phyloP scores from a whole-genome alignment of 2,113 vertebrate species.

The Sinocyclocheilus grahami region DNA sequence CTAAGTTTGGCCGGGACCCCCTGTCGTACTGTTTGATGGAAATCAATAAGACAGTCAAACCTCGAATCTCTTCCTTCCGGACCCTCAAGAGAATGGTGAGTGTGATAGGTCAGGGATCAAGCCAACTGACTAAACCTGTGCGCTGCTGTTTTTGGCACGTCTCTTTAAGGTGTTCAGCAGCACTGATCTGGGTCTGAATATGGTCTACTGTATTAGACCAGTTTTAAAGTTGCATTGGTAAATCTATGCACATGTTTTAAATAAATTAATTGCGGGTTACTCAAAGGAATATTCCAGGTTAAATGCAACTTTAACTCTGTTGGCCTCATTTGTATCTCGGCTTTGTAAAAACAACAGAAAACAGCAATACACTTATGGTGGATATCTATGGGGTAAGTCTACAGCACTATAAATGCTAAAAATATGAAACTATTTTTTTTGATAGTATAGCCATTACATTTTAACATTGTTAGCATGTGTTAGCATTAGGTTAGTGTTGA shows the following conservation, averaged over 20 bases:
- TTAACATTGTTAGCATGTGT: neutral
- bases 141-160: neutral
- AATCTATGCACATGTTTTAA: neutral
- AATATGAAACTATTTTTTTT: neutral
- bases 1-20: slow-evolving; percentile 88
- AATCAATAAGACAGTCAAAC: slow-evolving; percentile 96
- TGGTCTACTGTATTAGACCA: neutral
- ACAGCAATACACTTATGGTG: neutral
- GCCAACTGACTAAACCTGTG: slow-evolving; percentile 46
- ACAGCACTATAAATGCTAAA: neutral
- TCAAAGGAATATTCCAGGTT: neutral
- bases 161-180: slow-evolving; percentile 9
- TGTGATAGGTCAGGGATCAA: slow-evolving; percentile 62
- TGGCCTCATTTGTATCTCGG: neutral
- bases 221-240: neutral
- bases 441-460: neutral
- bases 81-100: slow-evolving; percentile 89
- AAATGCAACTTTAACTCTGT: neutral
- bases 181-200: slow-evolving; percentile 21
- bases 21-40: slow-evolving; percentile 93
- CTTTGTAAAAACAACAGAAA: neutral
- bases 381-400: neutral
- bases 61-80: slow-evolving; percentile 89
- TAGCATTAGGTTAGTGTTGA: neutral
- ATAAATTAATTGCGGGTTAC: neutral